Base-by-base conservation (phyloP, 2,888 invertebrate species). In the Agriopis marginaria region DNA sequence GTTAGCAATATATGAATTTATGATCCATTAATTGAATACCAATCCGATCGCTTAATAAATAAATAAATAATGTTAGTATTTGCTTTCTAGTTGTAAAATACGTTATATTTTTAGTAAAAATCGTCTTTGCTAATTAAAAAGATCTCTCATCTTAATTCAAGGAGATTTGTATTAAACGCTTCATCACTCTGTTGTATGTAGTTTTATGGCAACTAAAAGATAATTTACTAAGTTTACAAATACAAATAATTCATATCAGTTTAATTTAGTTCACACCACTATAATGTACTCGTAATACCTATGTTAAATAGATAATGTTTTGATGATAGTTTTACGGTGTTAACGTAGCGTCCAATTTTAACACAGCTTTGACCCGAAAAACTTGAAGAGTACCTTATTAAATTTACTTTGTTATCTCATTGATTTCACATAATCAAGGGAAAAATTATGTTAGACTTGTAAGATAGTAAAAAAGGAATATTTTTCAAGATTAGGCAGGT, bases 1-100 rank as follows among this genome's bases (percentile, higher is more conserved):
- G 76, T 68, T 78, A 78, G 77, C 71, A 75, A 77, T 50, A 45
- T 74, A 78, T 77, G 47, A 78, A 77, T 83, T 84, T 79, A 84
- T 62, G 82, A 77, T 58, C 81, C 64, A 79, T 83, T 79, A 79
- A 78, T 76, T 66, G 7, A 53, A 50, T 49, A 70, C 68, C 69
- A 64, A 39, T 12, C 53, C 32, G 3, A n/a, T 39, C n/a, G 39
- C n/a, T 54, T 32, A 54, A n/a, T n/a, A n/a, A n/a, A n/a, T n/a
- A n/a, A n/a, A n/a, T n/a, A n/a, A n/a, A n/a, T n/a, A n/a, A 7
- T n/a, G 54, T 39, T 5, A 11, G 39, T 5, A 32, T 32, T 32
- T 32, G 32, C 32, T 32, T 32, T 32, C 32, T 32, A 32, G 32
- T 32, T 32, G 32, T 32, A 32, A 32, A 32, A 32, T 32, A 32